Evolutionary conservation across 2,888 invertebrate genomes (phyloP).

Genomic region (Eupeodes luniger): DNA sequence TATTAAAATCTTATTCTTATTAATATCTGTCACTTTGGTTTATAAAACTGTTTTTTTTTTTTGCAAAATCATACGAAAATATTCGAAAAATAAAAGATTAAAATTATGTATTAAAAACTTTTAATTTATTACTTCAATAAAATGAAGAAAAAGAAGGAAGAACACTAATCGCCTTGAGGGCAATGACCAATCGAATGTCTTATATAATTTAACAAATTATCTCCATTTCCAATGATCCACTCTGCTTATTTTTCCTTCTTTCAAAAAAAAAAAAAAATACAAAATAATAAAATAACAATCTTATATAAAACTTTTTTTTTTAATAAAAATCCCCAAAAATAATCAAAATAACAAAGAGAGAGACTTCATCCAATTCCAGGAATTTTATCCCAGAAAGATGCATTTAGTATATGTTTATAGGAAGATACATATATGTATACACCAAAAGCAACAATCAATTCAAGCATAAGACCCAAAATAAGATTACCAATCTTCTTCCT

Average conservation of each 20-base stretch:
- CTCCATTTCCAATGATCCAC: slow-evolving; percentile 44
- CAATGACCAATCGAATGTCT: slow-evolving; percentile 64
- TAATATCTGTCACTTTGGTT: too few relatives aligned
- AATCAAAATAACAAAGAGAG: slow-evolving; percentile 7
- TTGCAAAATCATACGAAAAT: too few relatives aligned
- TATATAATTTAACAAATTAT: slow-evolving; percentile 54
- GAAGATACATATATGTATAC: slow-evolving; percentile 38
- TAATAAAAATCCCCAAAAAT: slow-evolving; percentile 51
- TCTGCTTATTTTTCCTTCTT: background rate
- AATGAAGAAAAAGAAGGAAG: background rate
- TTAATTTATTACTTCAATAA: slow-evolving; percentile 16
- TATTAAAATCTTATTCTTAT: too few relatives aligned
- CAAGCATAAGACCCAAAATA: slow-evolving; percentile 73
- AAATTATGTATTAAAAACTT: slow-evolving; percentile 6
- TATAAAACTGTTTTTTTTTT: too few relatives aligned
- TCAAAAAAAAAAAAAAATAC: slow-evolving; percentile 16
- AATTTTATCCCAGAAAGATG: slow-evolving; percentile 69
- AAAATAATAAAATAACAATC: slow-evolving; percentile 19
- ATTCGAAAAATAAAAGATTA: too few relatives aligned
- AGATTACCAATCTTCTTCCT: slow-evolving; percentile 70
- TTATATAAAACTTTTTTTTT: slow-evolving; percentile 32
- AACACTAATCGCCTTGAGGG: slow-evolving; percentile 43
- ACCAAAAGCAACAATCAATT: slow-evolving; percentile 67
- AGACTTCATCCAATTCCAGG: slow-evolving; percentile 54
- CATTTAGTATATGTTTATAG: slow-evolving; percentile 54